phyloP scores from a whole-genome alignment of 2,113 vertebrate species.

The Sigmodon hispidus region DNA sequence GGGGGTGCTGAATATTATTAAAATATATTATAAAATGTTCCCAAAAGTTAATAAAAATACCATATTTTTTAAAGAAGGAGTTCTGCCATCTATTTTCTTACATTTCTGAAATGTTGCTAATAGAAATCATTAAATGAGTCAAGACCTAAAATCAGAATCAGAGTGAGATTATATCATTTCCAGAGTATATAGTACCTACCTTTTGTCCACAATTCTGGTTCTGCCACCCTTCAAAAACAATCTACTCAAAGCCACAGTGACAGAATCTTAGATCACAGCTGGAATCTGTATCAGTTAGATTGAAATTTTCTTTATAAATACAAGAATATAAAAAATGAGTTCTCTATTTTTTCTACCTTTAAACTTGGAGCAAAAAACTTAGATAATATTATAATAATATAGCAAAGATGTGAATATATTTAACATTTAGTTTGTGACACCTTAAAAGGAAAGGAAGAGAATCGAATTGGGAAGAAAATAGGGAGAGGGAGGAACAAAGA shows the following conservation, averaged over 20 bases:
- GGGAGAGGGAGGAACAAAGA: not conserved
- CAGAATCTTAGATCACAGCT: not conserved
- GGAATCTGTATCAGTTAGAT: not conserved
- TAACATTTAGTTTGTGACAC: constrained; percentile 33
- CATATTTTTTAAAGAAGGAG: not conserved
- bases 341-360: constrained; percentile 38
- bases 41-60: not conserved
- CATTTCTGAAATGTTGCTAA: constrained; percentile 7
- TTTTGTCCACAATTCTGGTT: not conserved
- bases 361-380: constrained; percentile 21
- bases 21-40: not conserved
- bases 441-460: not conserved
- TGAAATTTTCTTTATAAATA: constrained; percentile 24
- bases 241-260: not conserved
- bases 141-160: constrained; percentile 38
- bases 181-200: not conserved
- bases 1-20: not conserved
- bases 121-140: not conserved
- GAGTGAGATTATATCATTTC: constrained; percentile 26
- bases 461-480: not conserved
- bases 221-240: not conserved
- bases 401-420: not conserved
- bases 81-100: not conserved
- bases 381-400: constrained; percentile 7
- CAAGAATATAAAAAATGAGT: constrained; percentile 10